These are phyloP conservation scores for Catonia carolina DNA, from an alignment of 2,888 invertebrate species.

Conservation along the genomic window DNA sequence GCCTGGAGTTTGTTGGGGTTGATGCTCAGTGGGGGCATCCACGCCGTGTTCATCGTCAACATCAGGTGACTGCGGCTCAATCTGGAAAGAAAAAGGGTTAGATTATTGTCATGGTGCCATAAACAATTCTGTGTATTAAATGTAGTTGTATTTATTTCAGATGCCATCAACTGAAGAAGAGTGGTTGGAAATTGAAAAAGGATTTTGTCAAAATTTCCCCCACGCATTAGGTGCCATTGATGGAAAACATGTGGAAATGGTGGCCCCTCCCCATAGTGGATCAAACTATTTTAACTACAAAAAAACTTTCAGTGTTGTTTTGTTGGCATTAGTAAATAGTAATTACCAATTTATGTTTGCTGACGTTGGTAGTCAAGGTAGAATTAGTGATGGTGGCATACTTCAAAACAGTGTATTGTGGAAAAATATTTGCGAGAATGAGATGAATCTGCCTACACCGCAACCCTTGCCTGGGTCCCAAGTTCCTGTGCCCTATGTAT, in stretches of 20 bases:
- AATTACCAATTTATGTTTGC: slow-evolving; percentile 38
- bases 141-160: slow-evolving; percentile 18
- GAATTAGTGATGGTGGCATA: slow-evolving; percentile 34
- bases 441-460: slow-evolving; percentile 25
- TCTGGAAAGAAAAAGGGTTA: slow-evolving; percentile 15
- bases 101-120: neutral
- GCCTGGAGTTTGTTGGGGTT: slow-evolving; percentile 12
- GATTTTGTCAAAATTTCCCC: slow-evolving; percentile 21
- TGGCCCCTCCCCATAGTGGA: slow-evolving; percentile 35
- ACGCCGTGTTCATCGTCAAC: slow-evolving; percentile 4
- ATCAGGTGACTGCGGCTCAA: slow-evolving; percentile 4
- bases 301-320: slow-evolving; percentile 36
- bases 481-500: slow-evolving; percentile 27
- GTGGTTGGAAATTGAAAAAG: slow-evolving; percentile 23
- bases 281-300: slow-evolving; percentile 38
- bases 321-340: slow-evolving; percentile 37
- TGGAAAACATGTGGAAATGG: slow-evolving; percentile 36
- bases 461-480: slow-evolving; percentile 25
- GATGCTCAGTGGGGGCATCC: slow-evolving; percentile 4
- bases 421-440: slow-evolving; percentile 21
- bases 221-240: slow-evolving; percentile 34
- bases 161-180: slow-evolving; percentile 24
- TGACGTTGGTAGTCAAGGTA: slow-evolving; percentile 37
- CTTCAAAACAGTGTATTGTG: slow-evolving; percentile 26
- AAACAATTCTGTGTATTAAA: slow-evolving; percentile 2